A percentile compares a stretch with the other conserved stretches of the same genome.
Conservation (phyloP, 2,797 vertebrate species). For the Lepilemur septentrionalis region DNA sequence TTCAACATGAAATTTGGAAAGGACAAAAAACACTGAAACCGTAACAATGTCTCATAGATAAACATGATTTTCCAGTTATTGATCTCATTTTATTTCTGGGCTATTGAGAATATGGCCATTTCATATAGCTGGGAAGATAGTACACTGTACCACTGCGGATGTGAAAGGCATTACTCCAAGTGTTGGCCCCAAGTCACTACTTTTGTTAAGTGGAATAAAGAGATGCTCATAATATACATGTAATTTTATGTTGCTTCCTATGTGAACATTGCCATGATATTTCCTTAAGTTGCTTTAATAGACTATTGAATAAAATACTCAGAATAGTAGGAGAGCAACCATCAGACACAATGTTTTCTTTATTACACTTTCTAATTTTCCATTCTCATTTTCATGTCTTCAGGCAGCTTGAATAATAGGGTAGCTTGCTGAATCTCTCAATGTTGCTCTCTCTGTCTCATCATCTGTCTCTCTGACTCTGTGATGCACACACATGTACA, state of each 20-base stretch:
- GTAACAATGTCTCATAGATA: constrained; percentile 7
- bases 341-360: not conserved
- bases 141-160: too few species aligned
- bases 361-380: not conserved
- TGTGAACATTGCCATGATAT: constrained; percentile 4
- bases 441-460: not conserved
- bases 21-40: not conserved
- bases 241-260: constrained; percentile 51
- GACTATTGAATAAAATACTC: not conserved
- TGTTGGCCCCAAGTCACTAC: not conserved
- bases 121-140: not conserved
- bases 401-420: not conserved
- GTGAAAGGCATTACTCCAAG: not conserved
- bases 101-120: constrained; percentile 1
- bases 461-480: not conserved
- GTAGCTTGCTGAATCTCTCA: not conserved
- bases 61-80: not conserved
- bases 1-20: not conserved
- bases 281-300: constrained; percentile 51
- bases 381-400: not conserved
- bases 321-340: not conserved
- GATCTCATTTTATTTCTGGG: not conserved
- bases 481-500: not conserved
- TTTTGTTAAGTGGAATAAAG: not conserved
- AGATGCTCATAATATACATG: constrained; percentile 52